Percentiles rank a stretch among this genome's conserved stretches.
Evolutionary conservation across 2,113 vertebrate species (phyloP).

Genomic region (Chloebia gouldiae): DNA sequence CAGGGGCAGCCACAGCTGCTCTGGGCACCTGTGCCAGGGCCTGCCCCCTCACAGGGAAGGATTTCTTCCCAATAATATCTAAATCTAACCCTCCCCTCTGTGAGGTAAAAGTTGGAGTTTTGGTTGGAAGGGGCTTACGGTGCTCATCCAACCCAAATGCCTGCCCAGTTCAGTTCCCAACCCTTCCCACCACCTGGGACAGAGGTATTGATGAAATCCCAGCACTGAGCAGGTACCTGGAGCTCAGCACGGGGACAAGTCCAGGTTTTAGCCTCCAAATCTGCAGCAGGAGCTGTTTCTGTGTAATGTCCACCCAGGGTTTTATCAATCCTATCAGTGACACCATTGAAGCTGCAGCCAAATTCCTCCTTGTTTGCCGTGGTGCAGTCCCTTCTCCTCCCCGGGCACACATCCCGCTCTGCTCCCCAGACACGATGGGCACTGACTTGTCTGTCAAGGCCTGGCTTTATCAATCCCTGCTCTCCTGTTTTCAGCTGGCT

Average conservation of each 20-base stretch:
- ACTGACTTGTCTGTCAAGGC: background rate
- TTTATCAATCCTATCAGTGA: background rate
- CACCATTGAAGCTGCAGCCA: background rate
- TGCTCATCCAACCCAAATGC: background rate
- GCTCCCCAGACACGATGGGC: background rate
- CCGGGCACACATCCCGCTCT: background rate
- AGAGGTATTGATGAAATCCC: background rate
- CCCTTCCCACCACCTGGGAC: background rate
- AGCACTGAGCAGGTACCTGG: background rate
- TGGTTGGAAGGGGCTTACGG: background rate
- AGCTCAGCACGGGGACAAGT: background rate
- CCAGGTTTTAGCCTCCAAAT: background rate
- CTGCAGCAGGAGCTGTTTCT: background rate
- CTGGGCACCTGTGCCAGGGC: background rate
- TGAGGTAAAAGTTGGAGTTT: background rate
- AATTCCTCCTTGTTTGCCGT: accelerated
- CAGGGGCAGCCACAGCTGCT: background rate
- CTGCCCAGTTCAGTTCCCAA: background rate
- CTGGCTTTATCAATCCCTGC: background rate
- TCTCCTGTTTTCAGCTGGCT: background rate
- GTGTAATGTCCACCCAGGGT: background rate
- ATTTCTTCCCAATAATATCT: background rate
- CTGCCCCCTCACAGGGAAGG: accelerated
- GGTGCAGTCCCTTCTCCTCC: background rate
- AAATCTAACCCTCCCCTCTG: background rate